A percentile compares a stretch with the other conserved stretches of the same genome.
Evolutionary conservation across 2,113 vertebrate species (phyloP).

Genomic region (Microcebus lehilahytsara): DNA sequence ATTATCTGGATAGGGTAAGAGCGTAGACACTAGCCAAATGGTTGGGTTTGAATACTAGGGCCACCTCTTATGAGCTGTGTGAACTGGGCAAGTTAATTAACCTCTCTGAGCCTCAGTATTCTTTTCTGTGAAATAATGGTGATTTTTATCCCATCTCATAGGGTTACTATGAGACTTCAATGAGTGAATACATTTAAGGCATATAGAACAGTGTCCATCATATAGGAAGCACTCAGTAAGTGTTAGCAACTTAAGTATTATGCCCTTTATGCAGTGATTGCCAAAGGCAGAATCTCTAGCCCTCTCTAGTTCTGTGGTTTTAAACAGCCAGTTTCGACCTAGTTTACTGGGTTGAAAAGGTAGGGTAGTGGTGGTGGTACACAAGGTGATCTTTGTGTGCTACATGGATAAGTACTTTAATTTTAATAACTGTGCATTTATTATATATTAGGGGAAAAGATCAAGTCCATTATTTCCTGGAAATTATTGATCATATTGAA

Average conservation of each 20-base stretch:
- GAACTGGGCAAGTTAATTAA: not conserved
- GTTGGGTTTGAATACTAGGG: not conserved
- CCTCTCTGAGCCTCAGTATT: not conserved
- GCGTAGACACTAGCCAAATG: not conserved
- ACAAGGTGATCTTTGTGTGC: not conserved
- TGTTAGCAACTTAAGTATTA: not conserved
- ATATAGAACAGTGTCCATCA: not conserved
- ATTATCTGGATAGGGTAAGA: not conserved
- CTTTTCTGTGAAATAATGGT: not conserved
- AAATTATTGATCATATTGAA: not conserved
- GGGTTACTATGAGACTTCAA: not conserved
- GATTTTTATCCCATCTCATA: not conserved
- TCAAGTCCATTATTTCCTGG: not conserved
- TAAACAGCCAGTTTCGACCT: not conserved
- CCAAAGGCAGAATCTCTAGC: not conserved
- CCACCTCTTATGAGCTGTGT: not conserved
- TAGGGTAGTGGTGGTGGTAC: not conserved
- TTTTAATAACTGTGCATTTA: not conserved
- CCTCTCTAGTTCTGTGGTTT: not conserved
- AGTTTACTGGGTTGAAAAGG: not conserved
- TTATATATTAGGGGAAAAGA: slow-evolving; percentile 3
- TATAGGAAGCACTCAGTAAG: not conserved
- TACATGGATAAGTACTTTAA: not conserved
- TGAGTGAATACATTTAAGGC: not conserved
- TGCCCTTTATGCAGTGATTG: not conserved